A percentile compares a stretch with the other conserved stretches of the same genome.
phyloP scores from a whole-genome alignment of 2,113 vertebrate genomes.

The Microcebus jonahi region DNA sequence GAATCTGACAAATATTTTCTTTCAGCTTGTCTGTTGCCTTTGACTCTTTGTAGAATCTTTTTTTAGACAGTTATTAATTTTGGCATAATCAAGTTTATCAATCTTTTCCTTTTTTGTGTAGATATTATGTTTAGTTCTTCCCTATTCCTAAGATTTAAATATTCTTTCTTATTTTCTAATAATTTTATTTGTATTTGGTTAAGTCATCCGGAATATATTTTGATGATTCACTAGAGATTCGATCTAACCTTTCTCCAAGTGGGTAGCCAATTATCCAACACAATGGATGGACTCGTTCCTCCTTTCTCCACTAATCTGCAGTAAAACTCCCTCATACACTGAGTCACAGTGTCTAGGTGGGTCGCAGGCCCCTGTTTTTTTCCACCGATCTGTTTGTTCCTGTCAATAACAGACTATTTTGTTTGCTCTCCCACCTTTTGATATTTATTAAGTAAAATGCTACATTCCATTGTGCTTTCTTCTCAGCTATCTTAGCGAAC shows the following conservation, averaged over 20 bases:
- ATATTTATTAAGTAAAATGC: constrained; percentile 17
- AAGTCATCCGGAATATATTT: constrained; percentile 20
- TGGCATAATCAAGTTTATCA: not conserved
- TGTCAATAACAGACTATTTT: not conserved
- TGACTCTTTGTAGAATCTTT: not conserved
- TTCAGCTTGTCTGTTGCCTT: constrained; percentile 3
- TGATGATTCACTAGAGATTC: constrained; percentile 13
- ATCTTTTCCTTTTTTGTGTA: not conserved
- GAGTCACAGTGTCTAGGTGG: not conserved
- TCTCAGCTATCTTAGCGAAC: not conserved
- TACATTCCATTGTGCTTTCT: not conserved
- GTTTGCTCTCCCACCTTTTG: not conserved
- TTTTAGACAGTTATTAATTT: constrained; percentile 20
- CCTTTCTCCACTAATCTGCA: not conserved
- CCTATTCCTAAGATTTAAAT: constrained; percentile 2
- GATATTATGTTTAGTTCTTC: not conserved
- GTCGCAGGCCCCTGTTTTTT: not conserved
- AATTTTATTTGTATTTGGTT: constrained; percentile 18
- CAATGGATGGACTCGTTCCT: too few relatives aligned
- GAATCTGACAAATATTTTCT: constrained; percentile 34
- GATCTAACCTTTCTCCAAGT: not conserved
- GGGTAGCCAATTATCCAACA: not conserved
- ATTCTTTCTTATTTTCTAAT: constrained; percentile 45
- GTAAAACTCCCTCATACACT: not conserved
- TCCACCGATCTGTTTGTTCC: not conserved